These are phyloP conservation scores for Siniperca undulata DNA, from an alignment of 2,797 vertebrate species.

Conservation along the genomic window DNA sequence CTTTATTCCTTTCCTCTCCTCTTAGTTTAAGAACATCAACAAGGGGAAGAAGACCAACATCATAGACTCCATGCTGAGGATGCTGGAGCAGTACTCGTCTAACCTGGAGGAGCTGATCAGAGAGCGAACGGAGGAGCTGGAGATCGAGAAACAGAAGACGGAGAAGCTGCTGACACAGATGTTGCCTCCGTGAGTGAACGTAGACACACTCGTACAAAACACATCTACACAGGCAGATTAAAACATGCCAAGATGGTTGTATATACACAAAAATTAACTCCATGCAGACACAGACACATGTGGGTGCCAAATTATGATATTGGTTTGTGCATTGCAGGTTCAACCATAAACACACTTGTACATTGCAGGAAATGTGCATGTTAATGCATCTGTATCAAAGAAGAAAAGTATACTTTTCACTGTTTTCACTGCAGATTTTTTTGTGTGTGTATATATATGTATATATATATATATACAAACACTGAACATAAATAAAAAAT, in stretches of 20 bases:
- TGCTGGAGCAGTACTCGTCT: conserved; percentile 95
- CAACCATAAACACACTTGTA: not conserved
- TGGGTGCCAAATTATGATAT: not conserved
- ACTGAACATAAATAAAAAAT: too few species aligned
- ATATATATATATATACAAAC: too few species aligned
- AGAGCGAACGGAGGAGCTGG: conserved; percentile 92
- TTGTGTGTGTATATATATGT: too few species aligned
- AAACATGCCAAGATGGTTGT: not conserved
- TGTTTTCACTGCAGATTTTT: too few species aligned
- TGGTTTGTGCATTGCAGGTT: too few species aligned
- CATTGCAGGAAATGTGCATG: too few species aligned
- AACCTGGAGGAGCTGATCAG: conserved; percentile 93
- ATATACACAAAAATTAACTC: not conserved
- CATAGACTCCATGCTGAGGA: conserved; percentile 94
- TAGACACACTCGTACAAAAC: not conserved
- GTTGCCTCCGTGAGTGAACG: conserved; percentile 89
- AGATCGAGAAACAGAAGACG: conserved; percentile 95
- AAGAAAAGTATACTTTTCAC: too few species aligned
- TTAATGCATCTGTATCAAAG: too few species aligned
- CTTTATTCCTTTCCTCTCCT: not conserved
- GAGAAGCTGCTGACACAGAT: conserved; percentile 94
- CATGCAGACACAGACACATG: not conserved
- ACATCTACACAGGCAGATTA: not conserved
- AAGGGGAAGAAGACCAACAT: conserved; percentile 94
- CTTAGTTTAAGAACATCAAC: conserved; percentile 93